These are phyloP conservation scores for Mugil cephalus DNA, from an alignment of 2,113 vertebrate genomes.

Conservation along the genomic window DNA sequence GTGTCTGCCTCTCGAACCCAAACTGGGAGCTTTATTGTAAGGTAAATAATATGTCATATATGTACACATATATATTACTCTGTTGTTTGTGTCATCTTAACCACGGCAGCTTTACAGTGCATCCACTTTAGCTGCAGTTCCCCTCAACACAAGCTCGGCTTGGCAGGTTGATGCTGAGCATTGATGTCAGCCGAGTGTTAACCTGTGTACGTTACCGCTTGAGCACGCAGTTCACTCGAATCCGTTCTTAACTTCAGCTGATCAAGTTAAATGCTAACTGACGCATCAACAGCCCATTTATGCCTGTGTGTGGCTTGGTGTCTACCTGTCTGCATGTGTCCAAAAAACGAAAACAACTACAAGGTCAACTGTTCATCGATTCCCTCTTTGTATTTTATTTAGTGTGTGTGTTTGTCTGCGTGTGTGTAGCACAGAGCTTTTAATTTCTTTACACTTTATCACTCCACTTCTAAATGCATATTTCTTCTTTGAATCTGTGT, in stretches of 20 bases:
- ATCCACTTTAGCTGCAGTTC: background rate
- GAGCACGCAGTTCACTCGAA: slow-evolving; percentile 9
- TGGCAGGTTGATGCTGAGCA: background rate
- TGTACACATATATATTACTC: too few relatives aligned
- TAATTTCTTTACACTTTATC: too few relatives aligned
- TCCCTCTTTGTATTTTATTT: background rate
- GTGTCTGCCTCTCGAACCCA: too few relatives aligned
- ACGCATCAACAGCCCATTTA: slow-evolving; percentile 16
- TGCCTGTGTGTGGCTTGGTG: slow-evolving; percentile 1
- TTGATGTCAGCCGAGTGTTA: background rate
- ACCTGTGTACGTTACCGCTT: background rate
- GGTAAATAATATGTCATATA: too few relatives aligned
- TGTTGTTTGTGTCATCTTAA: too few relatives aligned
- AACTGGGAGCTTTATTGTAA: too few relatives aligned
- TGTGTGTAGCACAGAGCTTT: slow-evolving; percentile 21
- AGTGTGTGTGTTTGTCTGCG: slow-evolving; percentile 3
- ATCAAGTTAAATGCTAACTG: slow-evolving; percentile 27
- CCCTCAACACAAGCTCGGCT: background rate
- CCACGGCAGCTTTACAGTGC: too few relatives aligned
- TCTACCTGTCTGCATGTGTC: background rate
- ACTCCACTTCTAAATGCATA: slow-evolving; percentile 46
- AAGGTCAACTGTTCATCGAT: slow-evolving; percentile 44
- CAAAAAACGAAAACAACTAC: slow-evolving; percentile 35
- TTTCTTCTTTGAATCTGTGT: slow-evolving; percentile 9
- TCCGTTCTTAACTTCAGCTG: background rate